Base-by-base conservation (phyloP, 2,113 vertebrate genomes). In the Balaeniceps rex region DNA sequence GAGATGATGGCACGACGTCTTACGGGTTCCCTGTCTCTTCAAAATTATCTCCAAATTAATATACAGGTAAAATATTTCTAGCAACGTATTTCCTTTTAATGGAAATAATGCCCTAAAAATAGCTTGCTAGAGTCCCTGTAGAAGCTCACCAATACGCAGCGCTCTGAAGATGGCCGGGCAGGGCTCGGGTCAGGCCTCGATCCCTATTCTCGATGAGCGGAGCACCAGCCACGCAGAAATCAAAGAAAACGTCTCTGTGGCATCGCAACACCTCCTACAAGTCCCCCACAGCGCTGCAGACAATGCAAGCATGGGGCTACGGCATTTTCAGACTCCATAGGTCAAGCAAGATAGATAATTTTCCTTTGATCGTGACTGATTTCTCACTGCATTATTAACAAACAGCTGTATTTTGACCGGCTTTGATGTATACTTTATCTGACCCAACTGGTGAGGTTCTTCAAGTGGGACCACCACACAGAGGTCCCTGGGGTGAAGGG, bases 1-100 rank as follows among this genome's bases (percentile, higher is more conserved):
- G 52, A 71, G 64, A 26, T 5, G 38, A 65, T 2, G 4, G 31
- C 42, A 83, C 29, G 84, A 18, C 1, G 6, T 7, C 12, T 54
- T 33, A 44, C 0, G 0, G 33, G 9, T 42, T 86, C 14, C 49
- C 12, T 2, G 3, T 60, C 34, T 65, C n/a, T 70, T 81, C 46
- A 77, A 71, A 69, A 83, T 69, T 24, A 55, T 29, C 52, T 82
- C 51, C 36, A 74, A 93, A 24, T 72, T 52, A 85, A 69, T 57
- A 40, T 6, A 60, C 10, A 40, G 18, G 23, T 52, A 63, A 17
- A 40, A 14, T 52, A 65, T 65, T 88, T 68, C 66, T 31, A 86
- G 51, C 13, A 74, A 74, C 11, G 7, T 26, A 42, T 40, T 86
- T 76, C 58, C 19, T 83, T 95, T 80, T 40, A 57, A 34, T 38